phyloP scores from a whole-genome alignment of 2,888 invertebrate genomes.

The Platycnemis pennipes region DNA sequence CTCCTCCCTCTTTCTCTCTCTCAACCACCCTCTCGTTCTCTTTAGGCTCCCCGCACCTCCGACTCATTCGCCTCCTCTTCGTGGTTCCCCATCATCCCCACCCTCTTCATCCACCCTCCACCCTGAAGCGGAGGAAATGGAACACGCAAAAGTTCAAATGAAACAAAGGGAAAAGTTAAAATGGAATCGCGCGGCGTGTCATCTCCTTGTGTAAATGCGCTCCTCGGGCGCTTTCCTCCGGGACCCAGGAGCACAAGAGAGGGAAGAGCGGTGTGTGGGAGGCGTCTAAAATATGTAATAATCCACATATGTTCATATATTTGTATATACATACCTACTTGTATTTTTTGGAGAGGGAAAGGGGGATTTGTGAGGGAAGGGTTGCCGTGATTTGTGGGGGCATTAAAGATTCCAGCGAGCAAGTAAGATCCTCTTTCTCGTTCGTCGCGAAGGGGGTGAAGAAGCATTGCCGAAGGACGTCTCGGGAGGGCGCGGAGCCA shows the following conservation, averaged over 20 bases:
- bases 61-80: background rate
- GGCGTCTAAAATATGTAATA: background rate
- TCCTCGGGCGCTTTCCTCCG: background rate
- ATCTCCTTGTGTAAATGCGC: conserved; percentile 55
- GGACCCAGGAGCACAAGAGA: background rate
- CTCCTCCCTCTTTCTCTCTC: background rate
- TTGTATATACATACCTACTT: background rate
- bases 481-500: conserved; percentile 33
- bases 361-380: background rate
- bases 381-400: background rate
- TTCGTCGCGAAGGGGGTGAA: background rate
- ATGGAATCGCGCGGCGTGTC: conserved; percentile 68
- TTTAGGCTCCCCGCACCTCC: background rate
- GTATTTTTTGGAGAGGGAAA: background rate
- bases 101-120: background rate
- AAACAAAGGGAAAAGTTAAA: conserved; percentile 70
- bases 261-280: background rate
- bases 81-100: background rate
- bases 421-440: background rate
- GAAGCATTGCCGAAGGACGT: conserved; percentile 30
- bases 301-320: background rate
- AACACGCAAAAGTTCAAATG: conserved; percentile 68
- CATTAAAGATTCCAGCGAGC: background rate
- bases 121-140: conserved; percentile 9
- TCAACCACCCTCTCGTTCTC: background rate